These are phyloP conservation scores for Aplysia californica DNA, from an alignment of 1,140 invertebrate genomes.

Conservation along the genomic window DNA sequence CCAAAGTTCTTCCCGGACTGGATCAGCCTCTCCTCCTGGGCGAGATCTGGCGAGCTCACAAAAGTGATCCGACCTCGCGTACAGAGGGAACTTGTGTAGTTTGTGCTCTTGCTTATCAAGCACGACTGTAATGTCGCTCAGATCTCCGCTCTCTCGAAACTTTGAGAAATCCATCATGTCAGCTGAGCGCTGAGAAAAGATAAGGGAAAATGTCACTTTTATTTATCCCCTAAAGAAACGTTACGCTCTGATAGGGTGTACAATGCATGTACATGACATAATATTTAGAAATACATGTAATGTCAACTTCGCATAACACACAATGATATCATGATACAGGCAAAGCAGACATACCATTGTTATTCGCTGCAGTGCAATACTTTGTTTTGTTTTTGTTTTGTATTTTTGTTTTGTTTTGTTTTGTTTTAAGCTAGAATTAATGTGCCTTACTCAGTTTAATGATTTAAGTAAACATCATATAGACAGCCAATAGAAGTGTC, in stretches of 20 bases:
- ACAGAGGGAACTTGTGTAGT: slow-evolving; percentile 65
- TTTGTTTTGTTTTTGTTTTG: neutral
- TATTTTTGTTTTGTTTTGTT: neutral
- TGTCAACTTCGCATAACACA: neutral
- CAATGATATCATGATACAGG: neutral
- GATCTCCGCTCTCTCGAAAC: slow-evolving; percentile 60
- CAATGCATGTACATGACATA: neutral
- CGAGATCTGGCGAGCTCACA: slow-evolving; percentile 44
- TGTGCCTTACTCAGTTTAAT: too few species aligned
- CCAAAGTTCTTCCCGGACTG: slow-evolving; percentile 42
- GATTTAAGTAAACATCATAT: too few species aligned
- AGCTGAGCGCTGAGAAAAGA: neutral
- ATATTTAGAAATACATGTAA: neutral
- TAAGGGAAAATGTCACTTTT: neutral
- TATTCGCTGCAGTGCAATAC: neutral
- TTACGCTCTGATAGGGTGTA: neutral
- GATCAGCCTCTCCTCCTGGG: neutral
- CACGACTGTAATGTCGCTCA: slow-evolving; percentile 60
- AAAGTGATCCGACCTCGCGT: slow-evolving; percentile 63
- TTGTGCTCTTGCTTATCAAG: slow-evolving; percentile 52
- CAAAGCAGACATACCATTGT: neutral
- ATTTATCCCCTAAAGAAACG: neutral
- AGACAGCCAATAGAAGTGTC: too few species aligned
- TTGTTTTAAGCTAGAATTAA: neutral
- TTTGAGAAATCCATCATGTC: slow-evolving; percentile 62